These are phyloP conservation scores for Drosophila mulleri DNA, from an alignment of 2,888 invertebrate genomes.

Conservation along the genomic window DNA sequence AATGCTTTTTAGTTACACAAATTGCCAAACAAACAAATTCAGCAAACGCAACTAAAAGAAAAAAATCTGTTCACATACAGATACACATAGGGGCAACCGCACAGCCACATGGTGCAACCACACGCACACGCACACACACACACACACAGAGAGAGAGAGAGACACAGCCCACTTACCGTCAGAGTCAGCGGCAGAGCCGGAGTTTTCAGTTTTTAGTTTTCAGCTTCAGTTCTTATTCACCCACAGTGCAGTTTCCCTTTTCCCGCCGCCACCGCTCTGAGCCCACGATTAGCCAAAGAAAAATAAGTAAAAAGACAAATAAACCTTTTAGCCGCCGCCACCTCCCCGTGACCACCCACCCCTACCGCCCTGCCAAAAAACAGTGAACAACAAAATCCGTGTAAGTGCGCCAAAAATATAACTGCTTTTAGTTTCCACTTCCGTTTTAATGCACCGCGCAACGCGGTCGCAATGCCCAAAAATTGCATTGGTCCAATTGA, in stretches of 20 bases:
- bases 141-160: constrained; percentile 22
- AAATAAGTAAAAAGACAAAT: constrained; percentile 29
- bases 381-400: constrained; percentile 32
- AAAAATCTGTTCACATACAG: constrained; percentile 18
- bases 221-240: constrained; percentile 19
- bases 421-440: constrained; percentile 77
- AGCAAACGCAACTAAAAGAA: constrained; percentile 31
- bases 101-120: constrained; percentile 39
- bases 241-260: not conserved
- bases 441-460: constrained; percentile 74
- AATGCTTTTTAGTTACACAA: constrained; percentile 78
- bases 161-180: constrained; percentile 27
- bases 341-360: not conserved
- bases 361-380: no score
- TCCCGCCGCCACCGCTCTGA: not conserved
- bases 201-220: constrained; percentile 34
- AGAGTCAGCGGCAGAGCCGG: constrained; percentile 19
- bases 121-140: constrained; percentile 20
- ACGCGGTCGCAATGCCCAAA: constrained; percentile 43
- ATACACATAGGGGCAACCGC: constrained; percentile 5
- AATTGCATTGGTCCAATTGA: constrained; percentile 34
- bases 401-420: constrained; percentile 71
- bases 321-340: not conserved
- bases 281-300: constrained; percentile 49
- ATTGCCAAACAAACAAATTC: constrained; percentile 78